Evolutionary conservation across 2,797 vertebrate species (phyloP).

Genomic region (Brachyrhaphis roseni): DNA sequence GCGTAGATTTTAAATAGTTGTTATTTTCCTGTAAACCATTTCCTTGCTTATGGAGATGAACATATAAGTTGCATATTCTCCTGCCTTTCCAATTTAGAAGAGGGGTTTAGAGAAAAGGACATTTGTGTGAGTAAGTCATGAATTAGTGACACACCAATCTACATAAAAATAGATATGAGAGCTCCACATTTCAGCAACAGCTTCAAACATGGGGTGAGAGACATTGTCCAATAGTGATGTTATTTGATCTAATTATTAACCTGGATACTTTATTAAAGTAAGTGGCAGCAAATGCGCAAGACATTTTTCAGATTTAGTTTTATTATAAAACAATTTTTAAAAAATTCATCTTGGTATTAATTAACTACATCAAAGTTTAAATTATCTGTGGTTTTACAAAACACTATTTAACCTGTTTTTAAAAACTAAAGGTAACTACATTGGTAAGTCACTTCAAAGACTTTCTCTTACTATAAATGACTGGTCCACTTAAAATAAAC

Average conservation of each 20-base stretch:
- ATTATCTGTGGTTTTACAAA: background rate
- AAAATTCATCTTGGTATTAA: background rate
- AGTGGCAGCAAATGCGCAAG: background rate
- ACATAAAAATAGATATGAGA: too few relatives aligned
- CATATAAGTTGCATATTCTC: background rate
- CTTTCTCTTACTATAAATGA: slow-evolving; percentile 66
- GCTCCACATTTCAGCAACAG: too few relatives aligned
- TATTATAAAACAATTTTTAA: background rate
- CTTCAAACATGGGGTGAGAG: too few relatives aligned
- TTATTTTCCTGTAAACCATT: background rate
- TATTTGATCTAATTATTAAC: background rate
- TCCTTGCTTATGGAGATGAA: background rate
- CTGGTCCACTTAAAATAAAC: slow-evolving; percentile 71
- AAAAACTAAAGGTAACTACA: slow-evolving; percentile 38
- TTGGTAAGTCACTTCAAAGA: slow-evolving; percentile 29
- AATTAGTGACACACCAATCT: background rate
- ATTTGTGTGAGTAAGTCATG: background rate
- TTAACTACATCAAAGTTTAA: background rate
- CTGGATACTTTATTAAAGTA: background rate
- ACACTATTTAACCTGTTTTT: slow-evolving; percentile 5
- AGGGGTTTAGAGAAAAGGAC: background rate
- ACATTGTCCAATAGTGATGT: too few relatives aligned
- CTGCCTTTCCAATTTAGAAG: background rate
- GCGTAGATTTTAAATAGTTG: background rate
- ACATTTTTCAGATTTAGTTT: background rate